Evolutionary conservation across 2,797 vertebrate species (phyloP), one percentile per base, ranked within the genome.

Genomic region (Aplochiton taeniatus): DNA sequence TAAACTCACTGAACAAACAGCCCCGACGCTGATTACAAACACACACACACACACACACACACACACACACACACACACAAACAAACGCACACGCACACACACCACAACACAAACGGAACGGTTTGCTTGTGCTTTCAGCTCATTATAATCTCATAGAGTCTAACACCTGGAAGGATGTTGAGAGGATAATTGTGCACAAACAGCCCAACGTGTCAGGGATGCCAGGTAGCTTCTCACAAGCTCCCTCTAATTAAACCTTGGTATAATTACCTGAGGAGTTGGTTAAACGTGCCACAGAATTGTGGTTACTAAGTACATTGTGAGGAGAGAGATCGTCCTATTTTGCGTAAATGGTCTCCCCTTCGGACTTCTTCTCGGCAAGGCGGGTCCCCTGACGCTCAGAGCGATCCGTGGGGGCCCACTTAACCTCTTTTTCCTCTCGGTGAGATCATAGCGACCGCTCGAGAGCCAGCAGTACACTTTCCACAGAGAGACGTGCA

Each of bases 171-270:
- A 17, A 66, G 56, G 58, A n/a, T 48, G 43, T 56, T 43, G 62
- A 54, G 66, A 73, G 63, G 49, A 68, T 75, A 70, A 73, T 73
- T 44, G 43, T 43, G 52, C 62, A 63, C 68, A 72, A 53, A 71
- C 63, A 55, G 60, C 47, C 11, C 45, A 31, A 20, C 20, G 20
- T 20, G 18, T 60, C 58, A 47, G 42, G n/a, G 18, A 20, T 8
- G 44, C 7, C 45, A 16, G 16, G 7, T 17, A 52, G 50, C 5
- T 52, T 52, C 16, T 52, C 50, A 41, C 8, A 43, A 43, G 11
- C 42, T 11, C 12, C 42, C 12, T 9, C 31, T 43, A n/a, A 10
- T 16, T 42, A 41, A 31, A n/a, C 13, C 56, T 44, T 16, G 41
- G 12, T 56, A 9, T 56, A 14, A n/a, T 56, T 58, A 58, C 41